Evolutionary conservation across 2,113 vertebrate genomes (phyloP).

Genomic region (Raphicerus campestris): DNA sequence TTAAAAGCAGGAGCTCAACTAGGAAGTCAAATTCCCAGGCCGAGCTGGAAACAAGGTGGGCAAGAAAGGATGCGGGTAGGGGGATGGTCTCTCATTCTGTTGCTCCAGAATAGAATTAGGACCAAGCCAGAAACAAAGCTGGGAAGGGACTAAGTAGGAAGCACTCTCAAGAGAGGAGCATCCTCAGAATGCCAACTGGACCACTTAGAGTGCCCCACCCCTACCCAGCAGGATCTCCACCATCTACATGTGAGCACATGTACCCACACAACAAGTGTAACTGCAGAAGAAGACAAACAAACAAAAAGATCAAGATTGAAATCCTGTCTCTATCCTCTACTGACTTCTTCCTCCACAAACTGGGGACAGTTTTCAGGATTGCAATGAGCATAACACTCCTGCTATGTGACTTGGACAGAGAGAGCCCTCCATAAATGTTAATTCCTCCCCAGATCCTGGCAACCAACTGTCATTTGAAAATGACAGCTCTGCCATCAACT

Average conservation of each 20-base stretch:
- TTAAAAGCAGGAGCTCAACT: neutral
- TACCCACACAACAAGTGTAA: neutral
- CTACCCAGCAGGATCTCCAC: neutral
- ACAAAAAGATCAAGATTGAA: neutral
- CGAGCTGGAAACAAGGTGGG: neutral
- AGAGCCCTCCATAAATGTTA: neutral
- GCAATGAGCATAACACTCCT: neutral
- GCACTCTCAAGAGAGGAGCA: neutral
- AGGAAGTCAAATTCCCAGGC: neutral
- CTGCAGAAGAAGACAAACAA: neutral
- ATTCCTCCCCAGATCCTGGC: neutral
- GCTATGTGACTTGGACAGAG: neutral
- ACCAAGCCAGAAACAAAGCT: neutral
- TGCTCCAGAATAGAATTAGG: neutral
- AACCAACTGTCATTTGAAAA: neutral
- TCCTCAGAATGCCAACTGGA: neutral
- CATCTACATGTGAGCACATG: fast-evolving
- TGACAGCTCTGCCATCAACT: neutral
- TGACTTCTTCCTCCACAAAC: neutral
- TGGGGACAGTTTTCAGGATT: neutral
- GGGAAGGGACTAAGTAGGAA: neutral
- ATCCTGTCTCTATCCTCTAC: neutral
- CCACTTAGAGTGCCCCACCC: neutral
- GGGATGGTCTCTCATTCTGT: neutral
- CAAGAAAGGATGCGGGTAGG: neutral